A percentile compares a stretch with the other conserved stretches of the same genome.
Evolutionary conservation across 2,888 invertebrate species (phyloP).

Genomic region (Conus canariensis): DNA sequence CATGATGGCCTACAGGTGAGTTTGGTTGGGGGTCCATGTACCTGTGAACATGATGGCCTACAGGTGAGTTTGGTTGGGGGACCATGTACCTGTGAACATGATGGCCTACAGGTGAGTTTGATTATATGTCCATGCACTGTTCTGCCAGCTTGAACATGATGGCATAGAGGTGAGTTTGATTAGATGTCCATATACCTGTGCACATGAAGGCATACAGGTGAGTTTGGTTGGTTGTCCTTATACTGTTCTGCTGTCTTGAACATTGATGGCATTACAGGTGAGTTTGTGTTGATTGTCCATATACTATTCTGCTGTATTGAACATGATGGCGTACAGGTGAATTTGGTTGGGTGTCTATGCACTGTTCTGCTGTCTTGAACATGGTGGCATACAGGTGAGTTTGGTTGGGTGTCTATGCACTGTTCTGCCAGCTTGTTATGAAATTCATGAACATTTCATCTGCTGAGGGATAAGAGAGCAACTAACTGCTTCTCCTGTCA

Average conservation of each 20-base stretch:
- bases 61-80: neutral
- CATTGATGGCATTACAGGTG: neutral
- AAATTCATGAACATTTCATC: too few species aligned
- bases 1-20: constrained; percentile 67
- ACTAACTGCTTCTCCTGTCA: too few species aligned
- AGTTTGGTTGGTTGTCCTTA: too few species aligned
- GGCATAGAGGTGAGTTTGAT: constrained; percentile 62
- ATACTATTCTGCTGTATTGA: constrained; percentile 65
- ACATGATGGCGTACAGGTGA: constrained; percentile 63
- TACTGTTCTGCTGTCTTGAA: neutral
- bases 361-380: constrained; percentile 41
- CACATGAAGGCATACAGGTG: neutral
- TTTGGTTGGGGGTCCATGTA: neutral
- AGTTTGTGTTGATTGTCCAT: constrained; percentile 41
- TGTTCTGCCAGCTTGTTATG: neutral
- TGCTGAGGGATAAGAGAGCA: too few species aligned
- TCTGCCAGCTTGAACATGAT: constrained; percentile 65
- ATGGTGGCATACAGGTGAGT: constrained; percentile 66
- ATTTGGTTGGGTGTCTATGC: too few species aligned
- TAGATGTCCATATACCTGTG: neutral
- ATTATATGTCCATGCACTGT: constrained; percentile 53
- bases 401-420: too few species aligned
- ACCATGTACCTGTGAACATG: constrained; percentile 52
- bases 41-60: neutral
- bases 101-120: neutral